Percentiles rank a stretch among this genome's conserved stretches.
phyloP scores from a whole-genome alignment of 1,140 invertebrate species.

The Doryteuthis pealeii region DNA sequence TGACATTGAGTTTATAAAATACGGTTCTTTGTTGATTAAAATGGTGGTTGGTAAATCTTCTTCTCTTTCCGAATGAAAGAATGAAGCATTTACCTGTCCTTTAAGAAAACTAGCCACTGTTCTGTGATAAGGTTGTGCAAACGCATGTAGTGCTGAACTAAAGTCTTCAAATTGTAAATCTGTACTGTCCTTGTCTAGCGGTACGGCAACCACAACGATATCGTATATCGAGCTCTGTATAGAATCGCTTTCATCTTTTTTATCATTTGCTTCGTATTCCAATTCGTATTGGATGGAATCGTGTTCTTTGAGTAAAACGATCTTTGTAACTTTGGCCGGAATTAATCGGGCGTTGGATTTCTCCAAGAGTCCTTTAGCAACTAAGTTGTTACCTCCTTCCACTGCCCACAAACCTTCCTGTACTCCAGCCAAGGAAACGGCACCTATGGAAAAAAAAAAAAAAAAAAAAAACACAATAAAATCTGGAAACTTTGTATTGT shows the following conservation, averaged over 20 bases:
- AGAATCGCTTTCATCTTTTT: constrained; percentile 8
- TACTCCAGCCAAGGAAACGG: constrained; percentile 66
- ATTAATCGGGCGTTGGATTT: constrained; percentile 59
- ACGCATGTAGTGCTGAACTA: constrained; percentile 38
- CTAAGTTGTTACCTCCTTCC: constrained; percentile 67
- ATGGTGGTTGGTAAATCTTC: constrained; percentile 54
- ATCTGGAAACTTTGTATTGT: neutral
- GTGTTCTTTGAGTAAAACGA: constrained; percentile 28
- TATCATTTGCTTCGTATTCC: neutral
- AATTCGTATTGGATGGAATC: constrained; percentile 1
- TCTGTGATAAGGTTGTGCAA: constrained; percentile 62
- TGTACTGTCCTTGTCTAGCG: constrained; percentile 61
- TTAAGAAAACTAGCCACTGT: constrained; percentile 67
- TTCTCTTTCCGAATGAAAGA: constrained; percentile 59
- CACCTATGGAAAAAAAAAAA: constrained; percentile 35
- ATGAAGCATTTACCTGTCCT: constrained; percentile 61
- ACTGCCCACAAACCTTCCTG: constrained; percentile 66
- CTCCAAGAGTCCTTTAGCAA: constrained; percentile 61
- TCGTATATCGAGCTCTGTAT: constrained; percentile 61
- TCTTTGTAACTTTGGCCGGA: constrained; percentile 48
- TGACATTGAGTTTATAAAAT: constrained; percentile 32
- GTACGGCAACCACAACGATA: constrained; percentile 67
- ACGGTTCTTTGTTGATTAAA: constrained; percentile 61
- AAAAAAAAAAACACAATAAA: neutral
- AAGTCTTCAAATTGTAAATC: constrained; percentile 61